These are phyloP conservation scores for Magallana angulata DNA, from an alignment of 1,140 invertebrate genomes.

Conservation along the genomic window DNA sequence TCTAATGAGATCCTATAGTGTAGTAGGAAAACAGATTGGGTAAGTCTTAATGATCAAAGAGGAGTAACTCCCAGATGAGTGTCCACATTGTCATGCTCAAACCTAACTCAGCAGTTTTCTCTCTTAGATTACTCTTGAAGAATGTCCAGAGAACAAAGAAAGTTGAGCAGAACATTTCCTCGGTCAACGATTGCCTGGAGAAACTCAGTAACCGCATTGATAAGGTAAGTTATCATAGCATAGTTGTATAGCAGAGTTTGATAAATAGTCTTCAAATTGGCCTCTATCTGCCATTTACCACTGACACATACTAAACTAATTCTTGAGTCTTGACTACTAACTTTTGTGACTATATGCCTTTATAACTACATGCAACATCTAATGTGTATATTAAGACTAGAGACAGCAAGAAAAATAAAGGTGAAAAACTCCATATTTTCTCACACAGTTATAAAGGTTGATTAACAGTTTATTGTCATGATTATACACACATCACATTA, in stretches of 20 bases:
- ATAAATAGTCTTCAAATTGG: background rate
- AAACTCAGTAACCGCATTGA: conserved; percentile 48
- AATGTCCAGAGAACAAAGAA: conserved; percentile 56
- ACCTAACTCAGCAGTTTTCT: background rate
- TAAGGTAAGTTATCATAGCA: conserved; percentile 28
- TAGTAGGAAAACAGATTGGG: conserved; percentile 52
- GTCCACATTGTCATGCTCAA: no score
- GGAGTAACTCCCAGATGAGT: background rate
- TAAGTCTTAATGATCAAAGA: conserved; percentile 35
- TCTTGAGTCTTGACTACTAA: background rate
- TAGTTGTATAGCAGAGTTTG: background rate
- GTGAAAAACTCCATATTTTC: no score
- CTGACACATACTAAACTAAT: no score
- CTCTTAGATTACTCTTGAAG: conserved; percentile 52
- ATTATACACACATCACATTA: background rate
- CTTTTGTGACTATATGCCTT: background rate
- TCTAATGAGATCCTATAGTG: conserved; percentile 44
- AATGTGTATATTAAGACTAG: background rate
- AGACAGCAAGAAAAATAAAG: no score
- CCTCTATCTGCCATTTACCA: no score
- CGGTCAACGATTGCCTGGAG: conserved; percentile 48
- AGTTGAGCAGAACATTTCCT: conserved; percentile 56
- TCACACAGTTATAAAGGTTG: no score
- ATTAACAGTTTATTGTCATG: no score
- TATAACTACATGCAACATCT: background rate